phyloP scores from a whole-genome alignment of 2,888 invertebrate genomes.

The Oasisia sp. region DNA sequence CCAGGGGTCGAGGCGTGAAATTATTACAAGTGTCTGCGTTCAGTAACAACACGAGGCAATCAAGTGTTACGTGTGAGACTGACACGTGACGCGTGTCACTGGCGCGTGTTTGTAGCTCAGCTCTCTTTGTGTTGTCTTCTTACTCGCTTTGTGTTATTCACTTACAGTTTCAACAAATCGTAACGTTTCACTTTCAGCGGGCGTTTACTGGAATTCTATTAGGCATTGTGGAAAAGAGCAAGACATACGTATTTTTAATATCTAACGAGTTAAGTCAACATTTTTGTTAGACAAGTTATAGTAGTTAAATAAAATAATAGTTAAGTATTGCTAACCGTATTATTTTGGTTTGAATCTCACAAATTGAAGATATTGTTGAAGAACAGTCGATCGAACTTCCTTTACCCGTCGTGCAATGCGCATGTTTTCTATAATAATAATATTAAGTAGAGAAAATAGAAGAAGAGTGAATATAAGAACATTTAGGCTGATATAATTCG shows the following conservation, averaged over 20 bases:
- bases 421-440: too few relatives aligned
- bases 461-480: too few relatives aligned
- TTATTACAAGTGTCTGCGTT: neutral
- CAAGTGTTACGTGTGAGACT: neutral
- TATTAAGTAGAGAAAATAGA: too few relatives aligned
- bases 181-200: too few relatives aligned
- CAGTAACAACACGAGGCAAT: neutral
- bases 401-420: too few relatives aligned
- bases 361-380: too few relatives aligned
- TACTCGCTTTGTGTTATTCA: neutral
- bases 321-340: too few relatives aligned
- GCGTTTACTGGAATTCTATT: neutral
- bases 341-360: too few relatives aligned
- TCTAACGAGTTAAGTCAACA: neutral
- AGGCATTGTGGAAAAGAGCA: neutral
- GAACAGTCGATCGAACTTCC: too few relatives aligned
- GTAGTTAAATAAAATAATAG: too few relatives aligned
- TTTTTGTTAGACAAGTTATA: neutral
- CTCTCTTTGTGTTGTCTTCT: neutral
- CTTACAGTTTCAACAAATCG: too few relatives aligned
- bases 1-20: neutral
- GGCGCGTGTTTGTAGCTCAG: neutral
- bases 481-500: too few relatives aligned
- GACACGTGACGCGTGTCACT: neutral
- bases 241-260: neutral